Conservation (phyloP, 64 coral and sea anemone species). For the Montipora foliosa region DNA sequence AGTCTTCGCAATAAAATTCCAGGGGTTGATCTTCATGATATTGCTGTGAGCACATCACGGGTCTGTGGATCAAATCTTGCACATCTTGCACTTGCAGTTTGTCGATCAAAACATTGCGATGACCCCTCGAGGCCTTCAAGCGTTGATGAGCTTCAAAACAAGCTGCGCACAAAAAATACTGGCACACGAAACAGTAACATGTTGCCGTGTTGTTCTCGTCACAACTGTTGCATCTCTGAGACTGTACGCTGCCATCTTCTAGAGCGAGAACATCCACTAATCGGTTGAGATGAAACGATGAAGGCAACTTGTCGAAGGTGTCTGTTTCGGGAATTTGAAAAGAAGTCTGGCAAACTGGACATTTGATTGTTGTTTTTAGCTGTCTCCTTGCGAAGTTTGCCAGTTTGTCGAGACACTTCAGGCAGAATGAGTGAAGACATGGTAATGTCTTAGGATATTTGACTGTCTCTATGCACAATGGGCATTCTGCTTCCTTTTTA, state of each 20-base stretch:
- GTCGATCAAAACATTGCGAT: neutral
- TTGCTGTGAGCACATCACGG: conserved; percentile 12
- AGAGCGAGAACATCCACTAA: neutral
- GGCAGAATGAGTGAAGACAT: conserved; percentile 7
- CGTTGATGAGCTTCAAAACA: neutral
- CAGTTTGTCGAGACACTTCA: neutral
- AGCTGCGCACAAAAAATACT: neutral
- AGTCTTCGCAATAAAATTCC: conserved; percentile 38
- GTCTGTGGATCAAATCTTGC: neutral
- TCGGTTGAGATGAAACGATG: conserved; percentile 6
- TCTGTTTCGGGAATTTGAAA: conserved; percentile 11
- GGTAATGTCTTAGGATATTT: conserved; percentile 1
- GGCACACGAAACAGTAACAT: conserved; percentile 17
- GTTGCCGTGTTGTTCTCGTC: neutral
- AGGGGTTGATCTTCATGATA: conserved; percentile 37
- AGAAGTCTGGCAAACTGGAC: neutral
- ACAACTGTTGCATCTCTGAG: conserved; percentile 10
- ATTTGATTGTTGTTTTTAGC: neutral
- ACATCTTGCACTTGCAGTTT: no score
- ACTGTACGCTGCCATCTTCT: neutral
- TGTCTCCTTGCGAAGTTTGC: neutral
- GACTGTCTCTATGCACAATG: neutral
- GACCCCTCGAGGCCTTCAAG: neutral
- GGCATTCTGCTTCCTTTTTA: conserved; percentile 10
- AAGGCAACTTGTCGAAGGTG: neutral